Evolutionary conservation across 2,888 invertebrate species (phyloP).

Genomic region (Aelia acuminata): DNA sequence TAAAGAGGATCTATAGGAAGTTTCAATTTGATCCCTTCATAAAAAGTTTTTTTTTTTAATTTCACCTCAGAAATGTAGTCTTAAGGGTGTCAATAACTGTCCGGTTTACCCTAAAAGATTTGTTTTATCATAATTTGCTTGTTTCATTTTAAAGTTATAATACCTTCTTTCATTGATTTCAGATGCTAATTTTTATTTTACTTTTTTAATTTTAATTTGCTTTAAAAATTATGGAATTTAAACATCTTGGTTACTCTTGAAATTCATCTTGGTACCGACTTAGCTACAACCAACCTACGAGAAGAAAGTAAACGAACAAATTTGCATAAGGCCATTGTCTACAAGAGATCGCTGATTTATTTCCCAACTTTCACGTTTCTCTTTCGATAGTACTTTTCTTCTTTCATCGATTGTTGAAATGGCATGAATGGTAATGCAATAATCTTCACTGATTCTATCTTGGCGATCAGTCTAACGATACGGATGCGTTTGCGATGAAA

Average conservation of each 20-base stretch:
- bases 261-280: not conserved
- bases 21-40: too few species aligned
- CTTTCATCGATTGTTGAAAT: not conserved
- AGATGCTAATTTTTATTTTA: too few species aligned
- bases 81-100: too few species aligned
- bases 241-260: not conserved
- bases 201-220: too few species aligned
- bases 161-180: too few species aligned
- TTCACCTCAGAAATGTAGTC: too few species aligned
- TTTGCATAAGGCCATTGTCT: not conserved
- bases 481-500: not conserved
- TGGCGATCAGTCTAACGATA: not conserved
- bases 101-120: too few species aligned
- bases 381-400: constrained; percentile 10
- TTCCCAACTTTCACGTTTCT: constrained; percentile 20
- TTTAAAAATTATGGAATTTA: too few species aligned
- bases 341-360: constrained; percentile 1
- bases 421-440: not conserved
- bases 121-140: too few species aligned
- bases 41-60: too few species aligned
- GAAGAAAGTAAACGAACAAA: constrained; percentile 4
- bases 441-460: not conserved
- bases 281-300: not conserved
- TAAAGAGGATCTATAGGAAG: too few species aligned
- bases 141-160: too few species aligned